Conservation (phyloP, 1,140 invertebrate species). For the Lordiphosa stackelbergi region DNA sequence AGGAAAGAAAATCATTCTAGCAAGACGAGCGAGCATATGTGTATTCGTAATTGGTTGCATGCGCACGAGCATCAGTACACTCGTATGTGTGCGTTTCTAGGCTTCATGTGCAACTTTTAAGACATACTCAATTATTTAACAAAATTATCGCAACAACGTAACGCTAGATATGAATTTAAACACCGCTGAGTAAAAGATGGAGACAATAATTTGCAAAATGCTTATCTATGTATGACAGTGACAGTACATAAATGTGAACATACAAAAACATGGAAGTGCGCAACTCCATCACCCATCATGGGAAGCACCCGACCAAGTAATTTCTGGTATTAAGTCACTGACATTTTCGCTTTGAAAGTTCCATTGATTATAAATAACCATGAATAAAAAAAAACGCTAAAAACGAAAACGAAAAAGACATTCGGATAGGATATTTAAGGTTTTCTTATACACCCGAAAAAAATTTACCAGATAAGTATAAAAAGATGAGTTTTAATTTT, state of each 20-base stretch:
- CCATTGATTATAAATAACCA: conserved; percentile 14
- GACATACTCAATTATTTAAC: conserved; percentile 64
- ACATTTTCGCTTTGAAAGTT: conserved; percentile 33
- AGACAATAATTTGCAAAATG: conserved; percentile 28
- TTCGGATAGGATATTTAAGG: no score
- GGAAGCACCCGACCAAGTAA: conserved; percentile 50
- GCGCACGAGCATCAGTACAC: conserved; percentile 5
- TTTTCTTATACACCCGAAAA: no score
- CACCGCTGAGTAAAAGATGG: conserved; percentile 9
- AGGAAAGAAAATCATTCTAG: conserved; percentile 51
- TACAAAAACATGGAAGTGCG: conserved; percentile 47
- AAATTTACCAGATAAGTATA: no score
- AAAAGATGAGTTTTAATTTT: no score
- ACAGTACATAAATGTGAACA: conserved; percentile 1
- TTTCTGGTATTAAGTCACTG: conserved; percentile 74
- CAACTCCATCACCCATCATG: conserved; percentile 42
- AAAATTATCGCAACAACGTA: conserved; percentile 52
- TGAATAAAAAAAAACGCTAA: no score
- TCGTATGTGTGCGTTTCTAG: conserved; percentile 11
- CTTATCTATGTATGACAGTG: not conserved
- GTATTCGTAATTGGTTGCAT: conserved; percentile 5
- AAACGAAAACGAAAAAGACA: no score
- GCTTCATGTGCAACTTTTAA: conserved; percentile 44
- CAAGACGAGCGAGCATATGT: conserved; percentile 38
- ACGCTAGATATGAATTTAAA: conserved; percentile 31